These are phyloP conservation scores for Caenorhabditis zanzibari DNA, from an alignment of 2,888 invertebrate species.

Conservation along the genomic window DNA sequence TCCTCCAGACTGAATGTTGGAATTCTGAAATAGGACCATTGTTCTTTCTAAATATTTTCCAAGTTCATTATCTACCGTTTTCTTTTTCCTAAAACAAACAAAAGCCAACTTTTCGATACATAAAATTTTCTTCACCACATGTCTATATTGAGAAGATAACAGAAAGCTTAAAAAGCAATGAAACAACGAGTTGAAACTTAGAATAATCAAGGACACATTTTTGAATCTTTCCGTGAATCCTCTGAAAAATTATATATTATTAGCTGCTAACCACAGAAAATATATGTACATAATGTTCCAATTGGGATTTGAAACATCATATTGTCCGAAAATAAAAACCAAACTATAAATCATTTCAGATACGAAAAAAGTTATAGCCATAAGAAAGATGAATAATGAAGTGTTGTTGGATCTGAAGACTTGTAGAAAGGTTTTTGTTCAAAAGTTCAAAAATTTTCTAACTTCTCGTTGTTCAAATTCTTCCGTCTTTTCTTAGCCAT, in stretches of 20 bases:
- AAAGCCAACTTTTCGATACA: too few species aligned
- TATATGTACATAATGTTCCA: too few species aligned
- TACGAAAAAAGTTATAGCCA: slow-evolving; percentile 7
- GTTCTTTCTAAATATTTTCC: too few species aligned
- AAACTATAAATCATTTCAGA: neutral
- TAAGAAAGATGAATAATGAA: neutral
- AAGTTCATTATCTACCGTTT: too few species aligned
- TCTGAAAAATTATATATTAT: neutral
- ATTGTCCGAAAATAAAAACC: neutral
- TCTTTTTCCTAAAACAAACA: too few species aligned
- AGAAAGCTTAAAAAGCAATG: neutral
- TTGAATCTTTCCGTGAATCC: neutral
- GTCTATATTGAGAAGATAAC: slow-evolving; percentile 1
- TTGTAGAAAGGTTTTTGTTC: neutral
- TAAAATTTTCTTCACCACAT: neutral
- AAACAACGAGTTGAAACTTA: neutral
- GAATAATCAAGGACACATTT: neutral
- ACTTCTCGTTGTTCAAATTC: slow-evolving; percentile 1
- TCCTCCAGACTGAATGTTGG: too few species aligned
- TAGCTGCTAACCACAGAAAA: too few species aligned
- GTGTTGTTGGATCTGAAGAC: neutral
- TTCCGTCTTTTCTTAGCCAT: neutral
- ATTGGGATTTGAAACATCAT: too few species aligned
- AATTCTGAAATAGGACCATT: too few species aligned
- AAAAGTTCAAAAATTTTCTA: neutral